A percentile compares a stretch with the other conserved stretches of the same genome.
These are phyloP conservation scores for Panthera leo DNA, from an alignment of 2,113 vertebrate genomes.

Conservation along the genomic window DNA sequence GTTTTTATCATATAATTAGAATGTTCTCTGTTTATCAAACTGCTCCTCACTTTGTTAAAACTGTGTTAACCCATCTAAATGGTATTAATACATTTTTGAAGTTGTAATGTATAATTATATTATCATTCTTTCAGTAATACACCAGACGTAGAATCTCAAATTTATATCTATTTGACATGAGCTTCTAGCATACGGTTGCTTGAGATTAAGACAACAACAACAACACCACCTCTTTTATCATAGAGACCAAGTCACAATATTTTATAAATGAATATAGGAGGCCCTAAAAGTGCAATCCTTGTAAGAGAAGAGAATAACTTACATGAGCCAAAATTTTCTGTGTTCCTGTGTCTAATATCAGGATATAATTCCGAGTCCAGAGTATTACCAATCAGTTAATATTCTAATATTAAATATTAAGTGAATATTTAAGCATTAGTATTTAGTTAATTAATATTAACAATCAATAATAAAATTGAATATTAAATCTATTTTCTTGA, in stretches of 20 bases:
- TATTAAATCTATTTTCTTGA: background rate
- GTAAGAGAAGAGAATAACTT: background rate
- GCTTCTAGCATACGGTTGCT: background rate
- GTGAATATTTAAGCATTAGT: background rate
- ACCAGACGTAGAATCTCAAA: background rate
- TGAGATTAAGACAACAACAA: background rate
- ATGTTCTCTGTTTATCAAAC: background rate
- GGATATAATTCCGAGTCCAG: background rate
- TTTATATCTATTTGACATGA: background rate
- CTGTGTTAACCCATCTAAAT: background rate
- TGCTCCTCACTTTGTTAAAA: conserved; percentile 3
- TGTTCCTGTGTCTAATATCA: background rate
- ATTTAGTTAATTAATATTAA: background rate
- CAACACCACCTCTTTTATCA: background rate
- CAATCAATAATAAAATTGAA: background rate
- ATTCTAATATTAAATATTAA: conserved; percentile 1
- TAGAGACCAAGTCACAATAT: background rate
- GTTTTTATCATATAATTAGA: background rate
- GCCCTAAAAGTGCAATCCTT: background rate
- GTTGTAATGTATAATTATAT: background rate
- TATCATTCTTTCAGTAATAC: conserved; percentile 43
- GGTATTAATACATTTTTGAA: background rate
- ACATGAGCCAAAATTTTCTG: background rate
- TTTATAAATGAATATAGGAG: background rate
- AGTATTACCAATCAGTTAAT: background rate